A percentile compares a stretch with the other conserved stretches of the same genome.
phyloP scores from a whole-genome alignment of 2,113 vertebrate genomes.

The Carassius gibelio region DNA sequence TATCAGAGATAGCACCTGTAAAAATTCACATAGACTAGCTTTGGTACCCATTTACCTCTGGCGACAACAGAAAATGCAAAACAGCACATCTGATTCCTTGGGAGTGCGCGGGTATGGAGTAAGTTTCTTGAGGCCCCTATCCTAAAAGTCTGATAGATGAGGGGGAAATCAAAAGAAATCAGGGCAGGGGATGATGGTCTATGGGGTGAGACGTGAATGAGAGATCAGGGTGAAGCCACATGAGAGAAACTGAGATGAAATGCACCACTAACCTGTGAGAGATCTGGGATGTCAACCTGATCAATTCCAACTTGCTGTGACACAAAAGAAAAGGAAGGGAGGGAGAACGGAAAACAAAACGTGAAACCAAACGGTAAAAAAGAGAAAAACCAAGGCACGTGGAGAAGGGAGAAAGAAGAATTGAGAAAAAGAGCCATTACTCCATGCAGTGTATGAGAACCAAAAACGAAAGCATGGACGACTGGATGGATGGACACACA shows the following conservation, averaged over 20 bases:
- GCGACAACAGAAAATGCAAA: slow-evolving; percentile 62
- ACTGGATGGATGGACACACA: slow-evolving; percentile 55
- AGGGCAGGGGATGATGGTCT: slow-evolving; percentile 53
- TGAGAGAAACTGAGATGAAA: slow-evolving; percentile 66
- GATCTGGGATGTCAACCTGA: slow-evolving; percentile 83
- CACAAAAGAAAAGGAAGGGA: slow-evolving; percentile 68
- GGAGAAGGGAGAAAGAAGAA: slow-evolving; percentile 59
- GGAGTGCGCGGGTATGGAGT: slow-evolving; percentile 57
- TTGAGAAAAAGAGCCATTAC: slow-evolving; percentile 63
- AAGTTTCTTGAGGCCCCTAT: slow-evolving; percentile 61
- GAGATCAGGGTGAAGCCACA: slow-evolving; percentile 58
- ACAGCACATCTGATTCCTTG: slow-evolving; percentile 60
- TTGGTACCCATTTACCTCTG: slow-evolving; percentile 60
- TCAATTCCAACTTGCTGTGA: slow-evolving; percentile 87
- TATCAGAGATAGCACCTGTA: slow-evolving; percentile 55
- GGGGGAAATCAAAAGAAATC: slow-evolving; percentile 47
- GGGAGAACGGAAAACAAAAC: slow-evolving; percentile 56
- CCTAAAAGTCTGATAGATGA: slow-evolving; percentile 58
- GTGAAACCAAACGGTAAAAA: slow-evolving; percentile 56
- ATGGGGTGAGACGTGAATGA: slow-evolving; percentile 60
- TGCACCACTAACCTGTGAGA: slow-evolving; percentile 83
- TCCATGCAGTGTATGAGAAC: slow-evolving; percentile 63
- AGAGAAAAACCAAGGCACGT: slow-evolving; percentile 53
- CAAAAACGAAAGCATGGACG: slow-evolving; percentile 54
- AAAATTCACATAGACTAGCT: slow-evolving; percentile 54